phyloP scores from a whole-genome alignment of 2,113 vertebrate genomes.

The Fulica atra region DNA sequence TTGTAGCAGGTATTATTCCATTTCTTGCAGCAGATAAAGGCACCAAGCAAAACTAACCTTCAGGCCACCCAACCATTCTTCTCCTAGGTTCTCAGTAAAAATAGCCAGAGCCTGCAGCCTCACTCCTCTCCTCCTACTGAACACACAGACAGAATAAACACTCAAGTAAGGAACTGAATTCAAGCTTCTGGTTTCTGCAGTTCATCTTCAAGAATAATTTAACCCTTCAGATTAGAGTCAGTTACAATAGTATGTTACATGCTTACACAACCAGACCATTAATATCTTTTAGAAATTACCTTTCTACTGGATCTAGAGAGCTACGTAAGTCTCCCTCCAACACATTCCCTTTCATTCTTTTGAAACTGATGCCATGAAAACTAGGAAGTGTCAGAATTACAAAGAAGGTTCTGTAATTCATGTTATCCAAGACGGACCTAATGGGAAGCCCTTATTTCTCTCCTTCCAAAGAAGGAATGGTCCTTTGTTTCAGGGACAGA shows the following conservation, averaged over 20 bases:
- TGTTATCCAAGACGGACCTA: not conserved
- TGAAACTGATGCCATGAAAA: not conserved
- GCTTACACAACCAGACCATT: not conserved
- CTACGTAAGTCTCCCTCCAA: not conserved
- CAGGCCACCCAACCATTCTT: not conserved
- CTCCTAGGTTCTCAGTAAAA: not conserved
- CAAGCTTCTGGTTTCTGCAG: not conserved
- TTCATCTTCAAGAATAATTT: not conserved
- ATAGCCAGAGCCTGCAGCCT: not conserved
- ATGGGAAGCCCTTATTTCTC: not conserved
- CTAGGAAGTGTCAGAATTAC: not conserved
- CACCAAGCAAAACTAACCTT: not conserved
- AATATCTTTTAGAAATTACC: not conserved
- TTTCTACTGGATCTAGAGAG: not conserved
- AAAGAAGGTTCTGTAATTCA: not conserved
- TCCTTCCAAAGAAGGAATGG: not conserved
- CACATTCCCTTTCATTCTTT: not conserved
- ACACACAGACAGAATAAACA: not conserved
- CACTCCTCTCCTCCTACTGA: not conserved
- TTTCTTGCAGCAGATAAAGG: not conserved
- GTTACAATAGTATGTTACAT: not conserved
- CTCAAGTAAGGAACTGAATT: not conserved
- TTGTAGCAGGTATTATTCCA: not conserved
- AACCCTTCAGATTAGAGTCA: not conserved
- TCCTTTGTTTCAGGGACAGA: not conserved